Percentiles rank a stretch among this genome's conserved stretches.
Evolutionary conservation across 2,888 invertebrate species (phyloP).

Genomic region (Eudemis profundana): DNA sequence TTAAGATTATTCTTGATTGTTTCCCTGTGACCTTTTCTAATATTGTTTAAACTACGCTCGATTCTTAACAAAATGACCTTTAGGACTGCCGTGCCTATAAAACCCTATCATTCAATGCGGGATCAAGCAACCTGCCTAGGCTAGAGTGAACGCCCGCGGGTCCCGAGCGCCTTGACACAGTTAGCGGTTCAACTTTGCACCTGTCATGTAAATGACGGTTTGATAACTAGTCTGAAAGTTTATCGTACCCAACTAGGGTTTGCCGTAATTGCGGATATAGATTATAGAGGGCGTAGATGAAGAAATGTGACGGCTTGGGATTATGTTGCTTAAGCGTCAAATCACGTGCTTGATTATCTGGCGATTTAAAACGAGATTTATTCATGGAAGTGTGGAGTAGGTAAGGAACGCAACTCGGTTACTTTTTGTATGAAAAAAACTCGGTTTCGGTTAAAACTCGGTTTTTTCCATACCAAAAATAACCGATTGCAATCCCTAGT

Average conservation of each 20-base stretch:
- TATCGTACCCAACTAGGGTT: not conserved
- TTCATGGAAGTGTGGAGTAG: too few relatives aligned
- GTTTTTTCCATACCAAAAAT: too few relatives aligned
- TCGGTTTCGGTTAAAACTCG: too few relatives aligned
- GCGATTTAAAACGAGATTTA: not conserved
- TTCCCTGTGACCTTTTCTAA: not conserved
- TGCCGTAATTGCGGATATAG: slow-evolving; percentile 7
- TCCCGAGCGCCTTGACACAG: slow-evolving; percentile 74
- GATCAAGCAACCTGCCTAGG: slow-evolving; percentile 20
- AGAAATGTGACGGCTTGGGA: not conserved
- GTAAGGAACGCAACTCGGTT: too few relatives aligned
- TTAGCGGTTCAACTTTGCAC: slow-evolving; percentile 52
- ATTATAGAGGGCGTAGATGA: not conserved
- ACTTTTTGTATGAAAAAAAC: too few relatives aligned
- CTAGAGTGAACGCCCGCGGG: slow-evolving; percentile 60
- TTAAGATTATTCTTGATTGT: too few relatives aligned
- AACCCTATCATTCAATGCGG: not conserved
- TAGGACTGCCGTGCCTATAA: too few relatives aligned
- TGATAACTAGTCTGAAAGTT: slow-evolving; percentile 21
- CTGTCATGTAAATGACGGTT: slow-evolving; percentile 20
- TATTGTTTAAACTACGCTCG: not conserved
- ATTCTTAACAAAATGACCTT: not conserved
- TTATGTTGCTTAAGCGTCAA: not conserved
- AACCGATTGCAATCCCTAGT: too few relatives aligned
- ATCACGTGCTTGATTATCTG: not conserved